Evolutionary conservation across 1,140 invertebrate genomes (phyloP), one percentile per base, ranked within the genome.

Genomic region (Formica exsecta): DNA sequence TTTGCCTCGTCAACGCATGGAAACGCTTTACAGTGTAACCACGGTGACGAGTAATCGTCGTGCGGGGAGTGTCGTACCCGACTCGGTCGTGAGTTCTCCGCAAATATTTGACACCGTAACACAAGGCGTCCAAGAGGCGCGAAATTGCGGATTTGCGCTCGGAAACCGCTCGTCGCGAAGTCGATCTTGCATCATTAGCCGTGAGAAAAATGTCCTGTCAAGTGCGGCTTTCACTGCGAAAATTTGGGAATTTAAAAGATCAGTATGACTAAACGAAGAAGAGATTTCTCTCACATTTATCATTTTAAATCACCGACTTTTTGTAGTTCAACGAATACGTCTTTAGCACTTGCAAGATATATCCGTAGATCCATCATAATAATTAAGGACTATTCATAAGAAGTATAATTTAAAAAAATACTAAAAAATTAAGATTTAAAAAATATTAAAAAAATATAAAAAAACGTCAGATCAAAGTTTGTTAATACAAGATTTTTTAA

Each of bases 51-150:
- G 19, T 73, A 29, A 71, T 83, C 38, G 54, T 48, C 54, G 41
- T 51, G n/a, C 22, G 25, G 36, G 22, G 79, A 54, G 8, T 36
- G 54, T 71, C 16, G 16, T 19, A 22, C 38, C 22, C 16, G 68
- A 36, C 5, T 13, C 22, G 9, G 3, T n/a, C 38, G 29, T 73
- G 79, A 83, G 68, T 83, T 74, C 79, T 83, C 68, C 38, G 79
- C 66, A 81, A 81, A 81, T 81, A 81, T 81, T 73, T 81, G 66
- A 59, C 19, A 19, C 25, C 36, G 66, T 61, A 66, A 59, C 51
- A 36, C 22, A 13, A 59, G n/a, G 38, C n/a, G 66, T 81, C 59
- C 51, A 59, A 29, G 41, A 25, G 38, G 32, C 38, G 36, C 38
- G 29, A 74, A 61, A 74, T 73, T 83, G 79, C 66, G 22, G 16